Evolutionary conservation across 2,113 vertebrate species (phyloP).

Genomic region (Strix uralensis): DNA sequence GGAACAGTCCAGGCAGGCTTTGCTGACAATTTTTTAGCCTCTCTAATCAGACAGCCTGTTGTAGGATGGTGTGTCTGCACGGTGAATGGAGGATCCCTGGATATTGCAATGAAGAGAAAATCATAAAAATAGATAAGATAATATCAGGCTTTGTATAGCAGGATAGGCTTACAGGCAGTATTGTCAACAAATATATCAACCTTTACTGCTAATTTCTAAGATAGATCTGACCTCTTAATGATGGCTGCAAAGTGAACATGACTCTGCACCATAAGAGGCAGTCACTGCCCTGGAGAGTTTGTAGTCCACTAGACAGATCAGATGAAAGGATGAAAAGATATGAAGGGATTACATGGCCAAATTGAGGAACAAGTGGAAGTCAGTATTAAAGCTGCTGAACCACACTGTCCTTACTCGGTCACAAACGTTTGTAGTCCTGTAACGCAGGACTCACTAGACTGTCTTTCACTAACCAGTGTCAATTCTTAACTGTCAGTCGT

Average conservation of each 20-base stretch:
- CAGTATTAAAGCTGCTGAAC: background rate
- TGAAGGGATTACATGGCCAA: fast-evolving
- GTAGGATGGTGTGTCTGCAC: background rate
- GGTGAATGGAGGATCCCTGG: background rate
- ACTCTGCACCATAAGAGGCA: background rate
- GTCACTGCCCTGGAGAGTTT: background rate
- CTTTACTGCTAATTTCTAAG: background rate
- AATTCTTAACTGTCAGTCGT: background rate
- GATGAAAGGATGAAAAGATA: background rate
- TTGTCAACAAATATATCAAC: background rate
- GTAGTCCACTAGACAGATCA: background rate
- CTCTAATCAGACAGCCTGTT: background rate
- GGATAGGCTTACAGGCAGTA: background rate
- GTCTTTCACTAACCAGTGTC: background rate
- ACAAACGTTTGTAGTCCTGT: background rate
- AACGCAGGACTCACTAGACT: background rate
- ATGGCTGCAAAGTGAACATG: background rate
- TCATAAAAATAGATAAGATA: background rate
- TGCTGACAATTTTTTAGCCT: background rate
- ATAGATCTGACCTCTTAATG: background rate
- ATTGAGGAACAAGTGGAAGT: background rate
- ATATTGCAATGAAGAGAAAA: background rate
- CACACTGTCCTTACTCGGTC: background rate
- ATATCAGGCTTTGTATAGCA: background rate
- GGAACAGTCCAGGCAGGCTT: background rate